These are phyloP conservation scores for Holacanthus passer DNA, from an alignment of 2,113 vertebrate genomes.

Conservation along the genomic window DNA sequence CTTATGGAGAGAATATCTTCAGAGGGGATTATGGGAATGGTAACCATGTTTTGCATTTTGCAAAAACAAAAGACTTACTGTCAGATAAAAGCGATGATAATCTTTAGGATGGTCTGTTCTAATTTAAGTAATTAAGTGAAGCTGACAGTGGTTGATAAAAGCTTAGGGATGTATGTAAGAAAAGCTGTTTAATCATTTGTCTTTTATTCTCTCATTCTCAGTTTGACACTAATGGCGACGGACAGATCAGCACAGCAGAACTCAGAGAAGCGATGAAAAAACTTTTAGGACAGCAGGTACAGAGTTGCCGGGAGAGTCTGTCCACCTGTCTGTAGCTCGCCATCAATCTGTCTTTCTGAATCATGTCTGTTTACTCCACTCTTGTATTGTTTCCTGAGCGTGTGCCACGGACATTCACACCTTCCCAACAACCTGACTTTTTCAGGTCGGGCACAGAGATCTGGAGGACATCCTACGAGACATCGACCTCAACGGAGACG, in stretches of 20 bases:
- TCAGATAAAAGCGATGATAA: neutral
- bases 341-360: conserved; percentile 43
- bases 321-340: neutral
- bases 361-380: conserved; percentile 6
- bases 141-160: neutral
- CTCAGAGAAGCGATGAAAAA: conserved; percentile 98
- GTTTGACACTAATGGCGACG: conserved; percentile 98
- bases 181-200: neutral
- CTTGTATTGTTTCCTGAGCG: neutral
- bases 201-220: conserved; percentile 65
- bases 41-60: neutral
- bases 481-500: conserved; percentile 97
- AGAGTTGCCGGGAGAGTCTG: conserved; percentile 18
- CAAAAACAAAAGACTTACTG: neutral
- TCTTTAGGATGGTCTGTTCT: neutral
- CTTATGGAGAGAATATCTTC: neutral
- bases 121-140: neutral
- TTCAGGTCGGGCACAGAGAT: conserved; percentile 93
- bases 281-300: conserved; percentile 94
- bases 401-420: conserved; percentile 34
- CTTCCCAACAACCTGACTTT: conserved; percentile 8
- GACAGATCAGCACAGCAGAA: conserved; percentile 96
- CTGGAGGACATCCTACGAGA: conserved; percentile 97
- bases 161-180: neutral
- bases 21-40: neutral